These are phyloP conservation scores for Noctua fimbriata DNA, from an alignment of 2,888 invertebrate species.

Conservation along the genomic window DNA sequence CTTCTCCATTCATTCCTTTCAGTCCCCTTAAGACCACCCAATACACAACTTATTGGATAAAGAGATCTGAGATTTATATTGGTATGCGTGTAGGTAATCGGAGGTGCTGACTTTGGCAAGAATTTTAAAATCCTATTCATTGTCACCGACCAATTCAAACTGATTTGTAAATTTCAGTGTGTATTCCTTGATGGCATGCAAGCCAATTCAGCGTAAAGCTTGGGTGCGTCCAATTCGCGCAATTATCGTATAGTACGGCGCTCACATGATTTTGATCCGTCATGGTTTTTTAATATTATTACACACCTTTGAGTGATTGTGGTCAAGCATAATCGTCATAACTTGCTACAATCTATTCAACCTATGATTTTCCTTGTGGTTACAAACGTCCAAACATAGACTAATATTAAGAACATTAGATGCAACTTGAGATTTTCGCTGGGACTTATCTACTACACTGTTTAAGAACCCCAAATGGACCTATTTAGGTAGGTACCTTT, in stretches of 20 bases:
- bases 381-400: not conserved
- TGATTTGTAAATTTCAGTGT: not conserved
- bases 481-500: not conserved
- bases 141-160: not conserved
- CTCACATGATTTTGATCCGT: slow-evolving; percentile 24
- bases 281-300: slow-evolving; percentile 13
- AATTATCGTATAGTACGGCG: slow-evolving; percentile 36
- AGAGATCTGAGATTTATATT: not conserved
- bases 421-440: not conserved
- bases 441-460: not conserved
- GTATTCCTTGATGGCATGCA: not conserved
- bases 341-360: not conserved
- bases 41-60: not conserved
- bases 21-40: not conserved
- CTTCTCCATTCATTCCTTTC: not conserved
- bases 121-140: not conserved
- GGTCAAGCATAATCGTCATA: slow-evolving; percentile 2
- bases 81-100: not conserved
- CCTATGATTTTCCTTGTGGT: slow-evolving; percentile 10
- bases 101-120: not conserved
- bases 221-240: slow-evolving; percentile 15
- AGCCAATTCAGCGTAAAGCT: slow-evolving; percentile 8
- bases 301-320: slow-evolving; percentile 18
- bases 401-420: not conserved
- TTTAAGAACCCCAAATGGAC: not conserved